Evolutionary conservation across 1,140 invertebrate species (phyloP).

Genomic region (Halictus rubicundus): DNA sequence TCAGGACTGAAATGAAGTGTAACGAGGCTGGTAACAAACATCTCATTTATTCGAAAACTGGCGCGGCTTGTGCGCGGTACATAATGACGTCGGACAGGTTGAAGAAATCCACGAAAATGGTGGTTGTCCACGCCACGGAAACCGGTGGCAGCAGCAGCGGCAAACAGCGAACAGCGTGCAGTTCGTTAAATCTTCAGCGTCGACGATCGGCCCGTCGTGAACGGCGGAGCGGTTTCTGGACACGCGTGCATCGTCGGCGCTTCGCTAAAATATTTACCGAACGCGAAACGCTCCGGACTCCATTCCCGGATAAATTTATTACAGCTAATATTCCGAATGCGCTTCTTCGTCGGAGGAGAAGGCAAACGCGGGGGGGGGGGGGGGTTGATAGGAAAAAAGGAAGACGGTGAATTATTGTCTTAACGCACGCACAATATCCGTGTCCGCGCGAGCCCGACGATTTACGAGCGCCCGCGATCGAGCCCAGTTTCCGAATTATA

Average conservation of each 20-base stretch:
- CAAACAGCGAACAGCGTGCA: no score
- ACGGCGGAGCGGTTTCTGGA: not conserved
- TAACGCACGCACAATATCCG: slow-evolving; percentile 28
- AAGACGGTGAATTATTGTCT: slow-evolving; percentile 28
- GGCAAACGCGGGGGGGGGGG: not conserved
- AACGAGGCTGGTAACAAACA: slow-evolving; percentile 50
- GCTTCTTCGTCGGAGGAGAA: no score
- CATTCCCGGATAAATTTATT: slow-evolving; percentile 30
- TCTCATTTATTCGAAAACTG: slow-evolving; percentile 58
- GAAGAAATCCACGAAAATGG: slow-evolving; percentile 28
- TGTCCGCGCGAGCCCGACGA: not conserved
- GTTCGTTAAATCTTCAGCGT: slow-evolving; percentile 21
- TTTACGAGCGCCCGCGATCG: slow-evolving; percentile 9
- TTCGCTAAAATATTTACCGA: slow-evolving; percentile 14
- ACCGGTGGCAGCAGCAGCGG: slow-evolving; percentile 9
- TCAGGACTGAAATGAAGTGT: slow-evolving; percentile 18
- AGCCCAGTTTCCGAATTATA: not conserved
- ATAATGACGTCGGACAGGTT: not conserved
- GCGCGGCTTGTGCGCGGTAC: slow-evolving; percentile 4
- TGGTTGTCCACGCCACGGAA: not conserved
- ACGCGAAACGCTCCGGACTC: not conserved
- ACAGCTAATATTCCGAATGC: slow-evolving; percentile 35
- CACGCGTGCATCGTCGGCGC: not conserved
- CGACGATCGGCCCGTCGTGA: slow-evolving; percentile 1
- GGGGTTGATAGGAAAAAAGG: not conserved